Percentiles rank a stretch among this genome's conserved stretches.
Evolutionary conservation across 2,888 invertebrate genomes (phyloP).

Genomic region (Limnephilus lunatus): DNA sequence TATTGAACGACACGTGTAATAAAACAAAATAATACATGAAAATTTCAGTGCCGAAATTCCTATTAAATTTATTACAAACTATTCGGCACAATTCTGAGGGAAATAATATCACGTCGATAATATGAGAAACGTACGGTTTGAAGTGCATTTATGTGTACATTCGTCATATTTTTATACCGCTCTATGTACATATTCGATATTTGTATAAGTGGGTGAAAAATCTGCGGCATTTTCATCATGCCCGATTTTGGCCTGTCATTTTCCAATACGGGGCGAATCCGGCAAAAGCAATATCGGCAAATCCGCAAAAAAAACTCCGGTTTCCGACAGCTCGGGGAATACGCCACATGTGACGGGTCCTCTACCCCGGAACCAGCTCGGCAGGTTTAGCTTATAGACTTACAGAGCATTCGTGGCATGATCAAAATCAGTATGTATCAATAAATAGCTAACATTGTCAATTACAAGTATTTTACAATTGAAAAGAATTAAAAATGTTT

Average conservation of each 20-base stretch:
- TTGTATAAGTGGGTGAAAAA: background rate
- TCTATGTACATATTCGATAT: background rate
- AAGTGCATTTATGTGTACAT: background rate
- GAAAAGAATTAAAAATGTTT: too few species aligned
- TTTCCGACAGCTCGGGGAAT: slow-evolving; percentile 10
- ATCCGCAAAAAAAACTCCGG: slow-evolving; percentile 9
- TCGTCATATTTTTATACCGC: background rate
- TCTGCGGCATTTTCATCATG: slow-evolving; percentile 15
- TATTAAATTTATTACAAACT: background rate
- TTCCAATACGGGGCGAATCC: slow-evolving; percentile 5
- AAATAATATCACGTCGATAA: background rate
- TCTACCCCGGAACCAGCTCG: background rate
- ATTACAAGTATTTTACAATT: too few species aligned
- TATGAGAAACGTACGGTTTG: background rate
- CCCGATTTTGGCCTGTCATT: slow-evolving; percentile 28
- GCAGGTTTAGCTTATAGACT: background rate
- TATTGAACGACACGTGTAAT: background rate
- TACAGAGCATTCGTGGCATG: background rate
- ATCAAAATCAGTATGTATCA: background rate
- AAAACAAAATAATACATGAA: background rate
- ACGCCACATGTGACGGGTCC: background rate
- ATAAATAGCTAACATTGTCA: too few species aligned
- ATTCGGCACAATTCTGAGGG: background rate
- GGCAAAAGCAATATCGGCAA: slow-evolving; percentile 37
- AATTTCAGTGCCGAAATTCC: background rate